Evolutionary conservation across 2,888 invertebrate genomes (phyloP).

Genomic region (Cerastoderma edule): DNA sequence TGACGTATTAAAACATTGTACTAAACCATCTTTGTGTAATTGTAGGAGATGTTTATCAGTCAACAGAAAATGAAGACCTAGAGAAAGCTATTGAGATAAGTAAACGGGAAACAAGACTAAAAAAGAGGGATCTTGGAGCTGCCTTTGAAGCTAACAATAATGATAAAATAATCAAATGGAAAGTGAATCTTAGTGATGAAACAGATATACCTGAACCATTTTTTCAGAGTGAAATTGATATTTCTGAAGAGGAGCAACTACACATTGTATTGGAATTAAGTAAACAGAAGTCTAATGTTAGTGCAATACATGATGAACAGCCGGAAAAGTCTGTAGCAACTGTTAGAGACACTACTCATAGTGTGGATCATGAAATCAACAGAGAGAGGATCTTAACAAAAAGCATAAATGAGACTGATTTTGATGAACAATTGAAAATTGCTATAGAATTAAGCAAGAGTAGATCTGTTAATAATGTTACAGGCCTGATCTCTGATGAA

Average conservation of each 20-base stretch:
- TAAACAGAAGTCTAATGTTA: too few relatives aligned
- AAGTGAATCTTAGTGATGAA: not conserved
- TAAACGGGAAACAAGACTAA: not conserved
- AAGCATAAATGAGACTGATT: not conserved
- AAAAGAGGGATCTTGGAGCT: not conserved
- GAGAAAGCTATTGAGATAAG: not conserved
- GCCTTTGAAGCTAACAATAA: not conserved
- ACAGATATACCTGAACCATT: not conserved
- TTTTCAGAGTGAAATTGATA: not conserved
- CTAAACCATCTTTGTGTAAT: too few relatives aligned
- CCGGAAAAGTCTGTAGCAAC: too few relatives aligned
- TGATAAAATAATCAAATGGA: not conserved
- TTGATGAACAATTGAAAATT: constrained; percentile 24
- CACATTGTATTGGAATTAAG: too few relatives aligned
- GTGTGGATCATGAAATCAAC: too few relatives aligned
- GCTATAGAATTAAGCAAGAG: constrained; percentile 6
- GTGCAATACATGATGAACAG: too few relatives aligned
- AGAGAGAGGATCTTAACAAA: too few relatives aligned
- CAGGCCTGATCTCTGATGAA: not conserved
- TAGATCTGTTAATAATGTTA: too few relatives aligned
- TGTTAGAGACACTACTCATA: too few relatives aligned
- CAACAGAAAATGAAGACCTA: not conserved
- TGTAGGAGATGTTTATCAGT: too few relatives aligned
- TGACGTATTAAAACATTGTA: too few relatives aligned
- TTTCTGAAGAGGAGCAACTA: too few relatives aligned